These are phyloP conservation scores for Triplophysa siluroides DNA, from an alignment of 2,113 vertebrate species.

Conservation along the genomic window DNA sequence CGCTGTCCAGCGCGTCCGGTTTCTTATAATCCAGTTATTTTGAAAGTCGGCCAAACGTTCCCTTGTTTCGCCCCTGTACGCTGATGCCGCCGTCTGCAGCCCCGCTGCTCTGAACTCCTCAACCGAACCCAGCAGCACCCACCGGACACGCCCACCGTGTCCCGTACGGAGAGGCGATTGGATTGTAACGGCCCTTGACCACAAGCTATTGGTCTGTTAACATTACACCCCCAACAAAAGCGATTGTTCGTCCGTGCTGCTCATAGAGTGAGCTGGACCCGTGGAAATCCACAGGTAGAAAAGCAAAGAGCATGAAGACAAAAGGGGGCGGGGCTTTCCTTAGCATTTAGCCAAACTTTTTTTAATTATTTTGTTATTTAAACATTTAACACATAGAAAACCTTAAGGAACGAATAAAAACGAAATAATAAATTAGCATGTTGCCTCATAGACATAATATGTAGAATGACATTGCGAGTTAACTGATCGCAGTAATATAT, in stretches of 20 bases:
- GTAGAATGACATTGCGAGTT: no score
- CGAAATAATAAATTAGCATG: no score
- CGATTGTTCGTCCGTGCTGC: constrained; percentile 26
- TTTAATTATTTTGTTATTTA: no score
- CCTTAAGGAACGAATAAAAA: no score
- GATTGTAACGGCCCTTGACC: constrained; percentile 31
- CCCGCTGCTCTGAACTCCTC: constrained; percentile 62
- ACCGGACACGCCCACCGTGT: constrained; percentile 56
- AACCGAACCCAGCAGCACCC: constrained; percentile 70
- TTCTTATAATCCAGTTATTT: constrained; percentile 42
- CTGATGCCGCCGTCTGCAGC: constrained; percentile 73
- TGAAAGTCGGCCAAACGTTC: constrained; percentile 49
- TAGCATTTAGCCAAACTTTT: no score
- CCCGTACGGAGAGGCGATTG: constrained; percentile 58
- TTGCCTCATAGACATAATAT: no score
- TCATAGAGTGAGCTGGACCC: background rate
- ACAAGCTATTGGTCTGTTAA: constrained; percentile 61
- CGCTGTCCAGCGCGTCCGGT: constrained; percentile 40
- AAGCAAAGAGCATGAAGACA: background rate
- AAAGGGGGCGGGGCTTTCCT: no score
- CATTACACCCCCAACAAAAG: constrained; percentile 11
- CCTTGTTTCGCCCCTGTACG: constrained; percentile 64
- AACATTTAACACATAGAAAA: no score
- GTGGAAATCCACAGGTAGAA: constrained; percentile 4
- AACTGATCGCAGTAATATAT: no score